Evolutionary conservation across 1,140 invertebrate genomes (phyloP).

Genomic region (Lasioglossum albipes): DNA sequence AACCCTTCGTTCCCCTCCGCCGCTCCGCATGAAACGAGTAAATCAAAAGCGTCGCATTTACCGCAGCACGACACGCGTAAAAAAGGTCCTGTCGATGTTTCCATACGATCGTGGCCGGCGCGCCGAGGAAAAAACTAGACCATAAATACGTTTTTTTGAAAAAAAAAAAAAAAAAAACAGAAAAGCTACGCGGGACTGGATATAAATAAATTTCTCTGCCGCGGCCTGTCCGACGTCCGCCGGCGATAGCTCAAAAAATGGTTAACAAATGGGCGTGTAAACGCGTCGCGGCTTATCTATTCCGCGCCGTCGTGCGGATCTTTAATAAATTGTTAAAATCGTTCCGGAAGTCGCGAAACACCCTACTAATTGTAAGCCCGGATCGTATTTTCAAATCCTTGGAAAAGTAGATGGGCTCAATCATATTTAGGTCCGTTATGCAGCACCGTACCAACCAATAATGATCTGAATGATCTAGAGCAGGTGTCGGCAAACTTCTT

Average conservation of each 20-base stretch:
- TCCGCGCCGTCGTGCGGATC: too few species aligned
- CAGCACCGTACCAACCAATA: too few species aligned
- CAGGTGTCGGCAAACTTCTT: too few species aligned
- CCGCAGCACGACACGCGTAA: slow-evolving; percentile 7
- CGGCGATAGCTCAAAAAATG: background rate
- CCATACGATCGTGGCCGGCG: slow-evolving; percentile 1
- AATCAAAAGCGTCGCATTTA: slow-evolving; percentile 28
- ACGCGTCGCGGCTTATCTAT: background rate
- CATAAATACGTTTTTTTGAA: slow-evolving; percentile 16
- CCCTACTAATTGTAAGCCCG: too few species aligned
- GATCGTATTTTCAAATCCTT: too few species aligned
- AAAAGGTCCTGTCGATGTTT: slow-evolving; percentile 9
- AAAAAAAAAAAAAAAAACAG: background rate
- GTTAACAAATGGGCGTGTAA: background rate
- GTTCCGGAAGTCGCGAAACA: too few species aligned
- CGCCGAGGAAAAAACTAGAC: background rate
- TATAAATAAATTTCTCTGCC: background rate
- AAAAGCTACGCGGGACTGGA: background rate
- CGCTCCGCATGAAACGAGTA: slow-evolving; percentile 11
- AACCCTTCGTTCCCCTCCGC: background rate
- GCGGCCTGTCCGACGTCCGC: background rate
- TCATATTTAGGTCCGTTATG: too few species aligned
- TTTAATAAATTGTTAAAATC: too few species aligned
- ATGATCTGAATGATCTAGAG: too few species aligned
- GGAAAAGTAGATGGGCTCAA: too few species aligned